Evolutionary conservation across 1,140 invertebrate genomes (phyloP), one percentile per base, ranked within the genome.

Genomic region (Cylas formicarius): DNA sequence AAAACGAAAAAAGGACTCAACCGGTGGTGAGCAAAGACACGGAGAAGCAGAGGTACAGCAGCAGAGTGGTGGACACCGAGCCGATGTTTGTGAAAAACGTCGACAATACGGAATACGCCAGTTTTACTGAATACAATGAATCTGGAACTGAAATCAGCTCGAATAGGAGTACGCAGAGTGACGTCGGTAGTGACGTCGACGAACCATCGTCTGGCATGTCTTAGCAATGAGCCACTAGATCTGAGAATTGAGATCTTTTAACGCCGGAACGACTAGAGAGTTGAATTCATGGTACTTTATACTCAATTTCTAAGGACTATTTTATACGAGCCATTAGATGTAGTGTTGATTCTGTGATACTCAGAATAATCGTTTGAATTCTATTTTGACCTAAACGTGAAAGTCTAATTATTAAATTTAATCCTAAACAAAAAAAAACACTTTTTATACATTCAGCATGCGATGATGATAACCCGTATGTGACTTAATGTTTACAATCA

Each of bases 141-240:
- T 16, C 20, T 32, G 4, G 14, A 6, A 26, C 16, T 18, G 55
- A 58, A 10, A 48, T 52, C 26, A 56, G 55, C 44, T 22, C 41
- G 7, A 60, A 47, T 28, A 51, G n/a, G 4, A 23, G 38, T 14
- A 38, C 9, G 10, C 26, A 48, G 17, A 50, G 37, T 28, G 49
- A 55, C 24, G 42, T 53, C 7, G 56, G 52, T 21, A 49, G 53
- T 7, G 66, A 68, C 31, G 58, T 49, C 4, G 67, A 69, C 52
- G 66, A 69, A 50, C 65, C 65, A 14, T 68, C 67, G 23, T 68
- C 67, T n/a, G 66, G 66, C 23, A 69, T 68, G 66, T 69, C 67
- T 58, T 69, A 69, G 65, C 58, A 60, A 46, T 33, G 38, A 52
- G 20, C 40, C 9, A 26, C n/a, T 32, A 21, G 9, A 14, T 42